phyloP scores from a whole-genome alignment of 1,140 invertebrate genomes.

The Lepeophtheirus salmonis region DNA sequence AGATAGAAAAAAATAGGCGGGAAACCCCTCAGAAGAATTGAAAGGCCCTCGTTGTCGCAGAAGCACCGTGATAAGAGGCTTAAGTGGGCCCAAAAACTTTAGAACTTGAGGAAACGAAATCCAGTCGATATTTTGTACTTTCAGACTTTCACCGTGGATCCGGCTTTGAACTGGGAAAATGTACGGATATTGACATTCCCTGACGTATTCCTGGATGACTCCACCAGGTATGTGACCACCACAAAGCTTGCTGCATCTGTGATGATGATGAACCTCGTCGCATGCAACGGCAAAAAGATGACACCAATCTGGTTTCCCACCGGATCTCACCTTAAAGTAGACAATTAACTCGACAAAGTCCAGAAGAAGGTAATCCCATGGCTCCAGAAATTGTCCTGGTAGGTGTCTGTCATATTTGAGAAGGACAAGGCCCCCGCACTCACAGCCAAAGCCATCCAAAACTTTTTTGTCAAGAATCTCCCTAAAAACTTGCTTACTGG shows the following conservation, averaged over 20 bases:
- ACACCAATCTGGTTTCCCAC: background rate
- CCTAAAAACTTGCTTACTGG: background rate
- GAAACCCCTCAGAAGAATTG: background rate
- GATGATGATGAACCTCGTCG: background rate
- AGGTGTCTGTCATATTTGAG: background rate
- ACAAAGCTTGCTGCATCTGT: background rate
- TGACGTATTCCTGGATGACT: background rate
- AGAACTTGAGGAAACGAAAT: background rate
- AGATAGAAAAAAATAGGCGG: background rate
- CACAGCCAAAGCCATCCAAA: background rate
- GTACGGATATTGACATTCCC: background rate
- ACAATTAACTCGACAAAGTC: background rate
- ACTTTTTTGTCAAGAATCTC: background rate
- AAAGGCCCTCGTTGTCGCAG: background rate
- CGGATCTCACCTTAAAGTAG: background rate
- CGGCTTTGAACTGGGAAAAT: background rate
- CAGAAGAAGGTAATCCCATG: background rate
- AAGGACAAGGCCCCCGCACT: background rate
- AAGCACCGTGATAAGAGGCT: background rate
- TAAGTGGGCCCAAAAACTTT: background rate
- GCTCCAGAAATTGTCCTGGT: background rate
- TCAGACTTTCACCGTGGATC: background rate
- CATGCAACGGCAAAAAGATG: background rate
- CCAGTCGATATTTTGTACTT: background rate
- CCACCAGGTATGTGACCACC: background rate